Evolutionary conservation across 2,888 invertebrate genomes (phyloP).

Genomic region (Drosophila pegasa): DNA sequence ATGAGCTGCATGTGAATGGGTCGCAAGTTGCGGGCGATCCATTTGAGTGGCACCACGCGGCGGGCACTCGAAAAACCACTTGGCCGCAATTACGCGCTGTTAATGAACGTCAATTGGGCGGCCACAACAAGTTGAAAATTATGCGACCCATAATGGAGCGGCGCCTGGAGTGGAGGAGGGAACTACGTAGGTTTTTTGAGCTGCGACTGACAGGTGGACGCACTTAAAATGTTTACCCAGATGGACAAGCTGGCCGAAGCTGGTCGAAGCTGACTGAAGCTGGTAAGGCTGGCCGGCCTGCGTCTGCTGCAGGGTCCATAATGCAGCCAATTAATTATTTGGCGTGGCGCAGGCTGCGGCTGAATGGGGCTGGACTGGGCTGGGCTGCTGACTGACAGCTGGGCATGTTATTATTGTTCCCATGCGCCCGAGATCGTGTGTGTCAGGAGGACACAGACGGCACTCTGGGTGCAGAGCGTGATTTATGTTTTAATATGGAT

Average conservation of each 20-base stretch:
- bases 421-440: conserved; percentile 34
- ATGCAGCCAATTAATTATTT: conserved; percentile 77
- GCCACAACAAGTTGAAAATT: conserved; percentile 77
- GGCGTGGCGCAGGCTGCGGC: conserved; percentile 45
- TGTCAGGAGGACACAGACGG: conserved; percentile 13
- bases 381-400: conserved; percentile 67
- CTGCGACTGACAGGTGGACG: conserved; percentile 54
- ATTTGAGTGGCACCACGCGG: conserved; percentile 15
- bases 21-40: conserved; percentile 34
- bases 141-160: conserved; percentile 57
- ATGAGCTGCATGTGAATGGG: conserved; percentile 23
- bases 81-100: conserved; percentile 72
- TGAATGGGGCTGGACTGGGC: too few species aligned
- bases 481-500: conserved; percentile 76
- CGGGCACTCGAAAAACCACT: conserved; percentile 62
- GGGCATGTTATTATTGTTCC: conserved; percentile 68
- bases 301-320: conserved; percentile 39
- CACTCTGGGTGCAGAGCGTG: conserved; percentile 45
- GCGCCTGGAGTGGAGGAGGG: conserved; percentile 16
- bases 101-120: conserved; percentile 74
- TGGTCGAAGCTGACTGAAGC: too few species aligned
- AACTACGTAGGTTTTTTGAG: conserved; percentile 14
- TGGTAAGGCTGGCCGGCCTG: not conserved
- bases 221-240: conserved; percentile 50
- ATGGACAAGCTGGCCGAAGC: not conserved